Evolutionary conservation across 53 echinoderm and acorn worm genomes (phyloP), one percentile per base, ranked within the genome.

Genomic region (Holothuria leucospilota): DNA sequence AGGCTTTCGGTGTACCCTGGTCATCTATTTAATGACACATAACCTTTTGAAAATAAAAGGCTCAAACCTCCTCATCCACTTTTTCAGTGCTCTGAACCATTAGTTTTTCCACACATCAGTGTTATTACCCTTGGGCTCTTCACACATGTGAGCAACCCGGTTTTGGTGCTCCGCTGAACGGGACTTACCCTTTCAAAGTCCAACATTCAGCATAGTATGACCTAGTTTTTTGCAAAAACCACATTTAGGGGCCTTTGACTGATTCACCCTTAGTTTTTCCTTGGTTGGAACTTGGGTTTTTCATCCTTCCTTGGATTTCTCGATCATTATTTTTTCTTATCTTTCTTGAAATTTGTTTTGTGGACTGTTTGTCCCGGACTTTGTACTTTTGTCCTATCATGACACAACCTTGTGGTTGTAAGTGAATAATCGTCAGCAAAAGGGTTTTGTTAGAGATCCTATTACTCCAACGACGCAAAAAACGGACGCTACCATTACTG

Each of bases 351-450:
- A 63, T 26, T 26, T 24, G n/a, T n/a, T 24, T 24, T n/a, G 27
- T 63, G 64, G 23, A 24, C 27, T n/a, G n/a, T n/a, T n/a, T 63
- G 64, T 63, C 27, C 27, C 23, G 27, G 11, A n/a, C 64, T 26
- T n/a, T n/a, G n/a, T 7, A n/a, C 27, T 63, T 24, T 26, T 63
- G 27, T 63, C 23, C 23, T 63, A 63, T 26, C 64, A 24, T 63
- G n/a, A 26, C 15, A 23, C 30, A 4, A 10, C 7, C 39, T 79
- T 89, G 38, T 92, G 92, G n/a, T n/a, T 24, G 85, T 67, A 56
- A 92, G 65, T 49, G 85, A 85, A 86, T 66, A 92, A 38, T 92
- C 92, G 52, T 92, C 89, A 56, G 89, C 92, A 56, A 62, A 24
- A 51, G 51, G n/a, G n/a, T n/a, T n/a, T n/a, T n/a, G n/a, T n/a